Percentiles rank a stretch among this genome's conserved stretches.
Evolutionary conservation across 1,140 invertebrate species (phyloP).

Genomic region (Brachionus sp.): DNA sequence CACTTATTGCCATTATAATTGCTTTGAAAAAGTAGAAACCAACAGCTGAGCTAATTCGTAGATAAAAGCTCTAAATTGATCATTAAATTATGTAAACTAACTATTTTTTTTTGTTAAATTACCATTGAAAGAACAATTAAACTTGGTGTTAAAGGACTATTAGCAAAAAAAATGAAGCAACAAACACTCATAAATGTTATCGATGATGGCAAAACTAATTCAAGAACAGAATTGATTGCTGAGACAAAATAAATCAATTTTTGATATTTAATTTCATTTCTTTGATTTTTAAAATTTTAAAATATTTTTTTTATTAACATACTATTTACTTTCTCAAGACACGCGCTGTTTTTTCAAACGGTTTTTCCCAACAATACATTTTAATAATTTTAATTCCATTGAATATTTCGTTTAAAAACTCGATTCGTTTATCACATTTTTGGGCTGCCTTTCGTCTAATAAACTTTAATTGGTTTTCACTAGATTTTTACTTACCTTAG

Average conservation of each 20-base stretch:
- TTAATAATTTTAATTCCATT: constrained; percentile 82
- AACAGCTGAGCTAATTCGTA: constrained; percentile 5
- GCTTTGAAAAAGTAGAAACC: constrained; percentile 26
- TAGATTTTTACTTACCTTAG: not conserved
- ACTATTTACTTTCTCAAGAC: not conserved
- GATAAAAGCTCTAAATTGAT: not conserved
- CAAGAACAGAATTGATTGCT: not conserved
- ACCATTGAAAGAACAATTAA: constrained; percentile 31
- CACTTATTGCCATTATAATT: not conserved
- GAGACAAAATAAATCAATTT: not conserved
- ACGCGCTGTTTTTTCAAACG: not conserved
- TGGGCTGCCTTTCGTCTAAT: not conserved
- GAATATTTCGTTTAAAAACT: constrained; percentile 85
- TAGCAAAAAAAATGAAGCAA: not conserved
- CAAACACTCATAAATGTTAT: not conserved
- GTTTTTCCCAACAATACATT: constrained; percentile 66
- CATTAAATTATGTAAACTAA: not conserved
- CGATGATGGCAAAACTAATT: not conserved
- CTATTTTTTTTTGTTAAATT: not conserved
- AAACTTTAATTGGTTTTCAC: not conserved
- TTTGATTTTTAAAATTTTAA: not conserved
- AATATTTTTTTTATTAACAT: not conserved
- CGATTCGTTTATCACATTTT: constrained; percentile 70
- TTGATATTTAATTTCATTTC: constrained; percentile 33
- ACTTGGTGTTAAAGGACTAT: constrained; percentile 17